These are phyloP conservation scores for Catotricha subobsoleta DNA, from an alignment of 2,888 invertebrate genomes.

Conservation along the genomic window DNA sequence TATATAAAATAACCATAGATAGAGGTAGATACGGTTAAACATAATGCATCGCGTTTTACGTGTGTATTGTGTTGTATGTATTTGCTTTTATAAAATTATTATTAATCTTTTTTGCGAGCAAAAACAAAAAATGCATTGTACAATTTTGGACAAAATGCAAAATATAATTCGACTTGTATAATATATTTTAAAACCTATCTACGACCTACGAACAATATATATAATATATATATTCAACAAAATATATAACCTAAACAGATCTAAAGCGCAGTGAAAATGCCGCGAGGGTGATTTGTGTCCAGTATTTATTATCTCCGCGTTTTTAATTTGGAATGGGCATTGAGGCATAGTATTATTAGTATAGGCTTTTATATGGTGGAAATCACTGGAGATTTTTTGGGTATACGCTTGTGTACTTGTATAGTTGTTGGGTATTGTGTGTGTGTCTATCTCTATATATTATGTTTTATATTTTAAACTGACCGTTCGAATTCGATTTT, in stretches of 20 bases:
- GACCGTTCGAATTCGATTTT: conserved; percentile 2
- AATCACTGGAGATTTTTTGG: conserved; percentile 1
- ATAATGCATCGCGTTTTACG: too few relatives aligned
- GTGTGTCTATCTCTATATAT: too few relatives aligned
- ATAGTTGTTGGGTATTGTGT: neutral
- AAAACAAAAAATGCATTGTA: conserved; percentile 2
- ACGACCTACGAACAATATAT: too few relatives aligned
- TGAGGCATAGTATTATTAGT: neutral
- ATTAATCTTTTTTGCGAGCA: conserved; percentile 1
- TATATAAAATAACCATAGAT: too few relatives aligned
- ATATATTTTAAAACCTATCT: too few relatives aligned
- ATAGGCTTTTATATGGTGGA: neutral
- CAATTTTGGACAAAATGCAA: neutral
- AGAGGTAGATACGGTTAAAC: too few relatives aligned
- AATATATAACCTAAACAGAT: too few relatives aligned
- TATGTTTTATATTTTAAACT: neutral
- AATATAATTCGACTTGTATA: conserved; percentile 1
- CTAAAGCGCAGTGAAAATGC: conserved; percentile 8
- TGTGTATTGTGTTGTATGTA: too few relatives aligned
- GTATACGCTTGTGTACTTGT: neutral
- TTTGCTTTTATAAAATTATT: too few relatives aligned
- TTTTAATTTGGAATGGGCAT: neutral
- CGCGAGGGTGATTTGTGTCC: conserved; percentile 12
- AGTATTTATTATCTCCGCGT: conserved; percentile 11
- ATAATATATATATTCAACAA: too few relatives aligned